Conservation (phyloP, 2,113 vertebrate genomes). For the Potamarius usumacintae region DNA sequence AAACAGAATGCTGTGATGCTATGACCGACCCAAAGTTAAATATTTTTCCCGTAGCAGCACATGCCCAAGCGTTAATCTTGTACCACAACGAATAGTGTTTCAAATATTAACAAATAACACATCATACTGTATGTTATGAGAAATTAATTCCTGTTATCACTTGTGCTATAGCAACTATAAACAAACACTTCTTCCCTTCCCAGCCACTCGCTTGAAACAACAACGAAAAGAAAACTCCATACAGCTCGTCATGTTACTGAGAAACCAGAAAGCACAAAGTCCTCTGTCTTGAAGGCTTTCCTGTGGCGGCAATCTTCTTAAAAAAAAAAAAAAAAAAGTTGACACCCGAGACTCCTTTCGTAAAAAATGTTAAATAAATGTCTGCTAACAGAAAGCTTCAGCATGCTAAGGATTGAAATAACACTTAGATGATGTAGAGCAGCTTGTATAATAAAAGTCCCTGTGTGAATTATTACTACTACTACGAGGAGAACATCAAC, state of each 20-base stretch:
- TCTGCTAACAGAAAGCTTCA: neutral
- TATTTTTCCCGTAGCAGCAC: neutral
- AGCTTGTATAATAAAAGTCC: neutral
- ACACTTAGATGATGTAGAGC: neutral
- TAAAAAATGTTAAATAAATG: neutral
- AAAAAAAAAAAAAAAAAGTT: neutral
- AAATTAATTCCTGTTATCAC: neutral
- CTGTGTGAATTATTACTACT: neutral
- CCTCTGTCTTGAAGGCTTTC: neutral
- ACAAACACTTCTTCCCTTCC: neutral
- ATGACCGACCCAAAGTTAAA: neutral
- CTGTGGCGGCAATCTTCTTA: neutral
- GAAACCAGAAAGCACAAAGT: neutral
- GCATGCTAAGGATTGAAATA: neutral
- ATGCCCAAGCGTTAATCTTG: neutral
- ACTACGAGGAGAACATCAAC: neutral
- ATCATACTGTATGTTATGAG: neutral
- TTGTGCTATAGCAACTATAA: neutral
- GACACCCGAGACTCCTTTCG: neutral
- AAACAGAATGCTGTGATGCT: too few species aligned
- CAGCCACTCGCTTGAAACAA: neutral
- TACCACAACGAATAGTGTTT: too few species aligned
- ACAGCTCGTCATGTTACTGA: neutral
- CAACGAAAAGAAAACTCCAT: neutral
- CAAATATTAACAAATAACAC: neutral